A percentile compares a stretch with the other conserved stretches of the same genome.
Evolutionary conservation across 1,140 invertebrate genomes (phyloP).

Genomic region (Mactra quadrangularis): DNA sequence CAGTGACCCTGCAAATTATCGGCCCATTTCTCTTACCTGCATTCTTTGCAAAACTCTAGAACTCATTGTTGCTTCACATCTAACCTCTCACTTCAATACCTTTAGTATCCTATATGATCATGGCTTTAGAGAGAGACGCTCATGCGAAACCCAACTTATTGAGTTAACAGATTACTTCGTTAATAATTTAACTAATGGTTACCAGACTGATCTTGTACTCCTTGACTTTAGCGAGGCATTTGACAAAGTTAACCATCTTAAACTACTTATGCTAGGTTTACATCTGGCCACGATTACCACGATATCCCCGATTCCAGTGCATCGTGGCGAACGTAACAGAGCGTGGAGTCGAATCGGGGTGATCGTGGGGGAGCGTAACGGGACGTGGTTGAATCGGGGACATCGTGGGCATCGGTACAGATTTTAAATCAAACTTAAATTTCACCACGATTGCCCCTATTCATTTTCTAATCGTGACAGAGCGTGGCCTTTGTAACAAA

Average conservation of each 20-base stretch:
- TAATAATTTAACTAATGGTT: slow-evolving; percentile 9
- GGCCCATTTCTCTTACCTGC: too few species aligned
- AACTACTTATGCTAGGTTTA: slow-evolving; percentile 36
- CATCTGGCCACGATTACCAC: slow-evolving; percentile 55
- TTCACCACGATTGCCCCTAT: too few species aligned
- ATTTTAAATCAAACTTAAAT: too few species aligned
- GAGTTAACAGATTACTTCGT: slow-evolving; percentile 28
- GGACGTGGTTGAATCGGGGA: slow-evolving; percentile 36
- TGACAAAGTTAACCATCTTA: slow-evolving; percentile 55
- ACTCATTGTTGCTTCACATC: too few species aligned
- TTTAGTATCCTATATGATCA: slow-evolving; percentile 58
- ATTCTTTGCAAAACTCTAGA: slow-evolving; percentile 67
- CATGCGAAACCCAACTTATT: too few species aligned
- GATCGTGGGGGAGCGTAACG: slow-evolving; percentile 32
- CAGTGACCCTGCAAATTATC: too few species aligned
- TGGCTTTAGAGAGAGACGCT: slow-evolving; percentile 49
- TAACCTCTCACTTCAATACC: slow-evolving; percentile 31
- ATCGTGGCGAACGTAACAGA: too few species aligned
- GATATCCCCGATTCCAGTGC: too few species aligned
- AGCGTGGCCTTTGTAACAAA: too few species aligned
- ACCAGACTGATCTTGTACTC: slow-evolving; percentile 51
- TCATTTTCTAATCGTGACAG: too few species aligned
- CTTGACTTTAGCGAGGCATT: slow-evolving; percentile 63
- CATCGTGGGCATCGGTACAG: slow-evolving; percentile 63
- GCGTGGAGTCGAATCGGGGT: slow-evolving; percentile 56